phyloP scores from a whole-genome alignment of 2,797 vertebrate genomes.

The Loris lydekkerianus region DNA sequence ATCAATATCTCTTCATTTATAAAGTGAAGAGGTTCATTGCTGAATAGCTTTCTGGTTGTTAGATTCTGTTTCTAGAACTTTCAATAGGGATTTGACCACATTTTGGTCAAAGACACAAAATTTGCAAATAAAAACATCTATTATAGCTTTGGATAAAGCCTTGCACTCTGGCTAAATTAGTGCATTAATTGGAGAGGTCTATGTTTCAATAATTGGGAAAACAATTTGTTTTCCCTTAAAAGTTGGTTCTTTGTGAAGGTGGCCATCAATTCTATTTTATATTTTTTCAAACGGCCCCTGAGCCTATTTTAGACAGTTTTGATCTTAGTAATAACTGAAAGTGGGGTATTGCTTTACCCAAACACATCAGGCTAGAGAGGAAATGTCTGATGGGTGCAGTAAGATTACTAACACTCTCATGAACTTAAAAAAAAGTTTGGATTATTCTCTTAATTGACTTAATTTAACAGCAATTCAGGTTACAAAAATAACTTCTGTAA shows the following conservation, averaged over 20 bases:
- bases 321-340: background rate
- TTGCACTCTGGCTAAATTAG: background rate
- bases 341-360: background rate
- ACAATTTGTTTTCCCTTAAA: background rate
- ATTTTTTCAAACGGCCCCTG: background rate
- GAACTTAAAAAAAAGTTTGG: background rate
- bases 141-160: background rate
- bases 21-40: background rate
- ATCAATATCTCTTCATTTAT: background rate
- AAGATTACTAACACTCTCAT: background rate
- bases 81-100: background rate
- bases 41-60: background rate
- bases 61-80: background rate
- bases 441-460: conserved; percentile 5
- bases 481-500: background rate
- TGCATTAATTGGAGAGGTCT: background rate
- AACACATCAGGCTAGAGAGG: background rate
- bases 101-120: conserved; percentile 25
- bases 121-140: background rate
- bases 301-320: conserved; percentile 8
- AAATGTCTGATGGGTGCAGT: background rate
- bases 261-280: background rate
- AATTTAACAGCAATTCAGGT: background rate
- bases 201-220: background rate
- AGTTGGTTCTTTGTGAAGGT: conserved; percentile 4